Evolutionary conservation across 2,113 vertebrate species (phyloP), one percentile per base, ranked within the genome.

Genomic region (Illadopsis cleaveri): DNA sequence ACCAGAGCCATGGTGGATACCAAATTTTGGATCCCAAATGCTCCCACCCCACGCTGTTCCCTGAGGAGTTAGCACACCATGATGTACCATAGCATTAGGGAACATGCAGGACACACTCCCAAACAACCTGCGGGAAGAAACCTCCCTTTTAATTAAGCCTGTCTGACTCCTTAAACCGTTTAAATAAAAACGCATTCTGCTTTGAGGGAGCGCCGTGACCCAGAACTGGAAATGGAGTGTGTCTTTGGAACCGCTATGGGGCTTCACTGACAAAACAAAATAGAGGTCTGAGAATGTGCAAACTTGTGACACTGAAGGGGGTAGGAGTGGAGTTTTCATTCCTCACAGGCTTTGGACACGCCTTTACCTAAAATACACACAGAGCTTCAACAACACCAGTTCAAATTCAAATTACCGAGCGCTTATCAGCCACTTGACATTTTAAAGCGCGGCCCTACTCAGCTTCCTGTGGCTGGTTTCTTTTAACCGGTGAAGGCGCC

Each of bases 281-380:
- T 0, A 12, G 3, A 60, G 6, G 8, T 2, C 1, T 11, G 45
- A 42, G 20, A 4, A 18, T 0, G 0, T 16, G 27, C 37, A 45
- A 40, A 51, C 37, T 33, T 5, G 0, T 2, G 53, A 10, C 38
- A 15, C 31, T 2, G 48, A 48, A 37, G 0, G 0, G 53, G 24
- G 18, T 20, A 51, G 40, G 64, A 48, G 28, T 0, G 6, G 14
- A 56, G 10, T 28, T 42, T 68, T 35, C 21, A 10, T 47, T 68
- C 12, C 4, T 8, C 61, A 44, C 0, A 53, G 35, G 22, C 27
- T 77, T 72, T 19, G 37, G 51, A 53, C 18, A 19, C 3, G 2
- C 42, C 40, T 84, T 33, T 24, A 42, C 80, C 77, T 61, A 47
- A 68, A 82, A 62, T 30, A 64, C 45, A 60, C 15, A 1, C 0